phyloP scores from a whole-genome alignment of 2,888 invertebrate genomes.

The Eucera pruinosa region DNA sequence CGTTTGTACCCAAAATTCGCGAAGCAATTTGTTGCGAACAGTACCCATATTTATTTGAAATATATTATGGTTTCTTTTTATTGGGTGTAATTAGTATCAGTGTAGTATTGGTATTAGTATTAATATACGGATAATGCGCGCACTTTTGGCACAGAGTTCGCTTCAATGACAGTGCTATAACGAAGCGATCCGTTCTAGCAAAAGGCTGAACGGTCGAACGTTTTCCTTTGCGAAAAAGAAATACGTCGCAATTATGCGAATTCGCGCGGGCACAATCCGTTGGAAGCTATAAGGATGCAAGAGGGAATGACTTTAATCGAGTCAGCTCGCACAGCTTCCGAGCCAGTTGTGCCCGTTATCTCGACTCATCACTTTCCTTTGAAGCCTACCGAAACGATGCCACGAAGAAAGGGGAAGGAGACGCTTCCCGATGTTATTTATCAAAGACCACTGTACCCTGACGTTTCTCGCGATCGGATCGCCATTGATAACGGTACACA shows the following conservation, averaged over 20 bases:
- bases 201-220: too few relatives aligned
- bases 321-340: constrained; percentile 42
- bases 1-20: too few relatives aligned
- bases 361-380: constrained; percentile 70
- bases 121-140: too few relatives aligned
- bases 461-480: constrained; percentile 65
- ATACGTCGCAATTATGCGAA: not conserved
- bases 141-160: too few relatives aligned
- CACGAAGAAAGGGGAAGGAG: constrained; percentile 15
- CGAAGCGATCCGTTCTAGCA: too few relatives aligned
- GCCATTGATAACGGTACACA: constrained; percentile 70
- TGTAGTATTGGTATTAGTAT: too few relatives aligned
- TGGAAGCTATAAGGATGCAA: not conserved
- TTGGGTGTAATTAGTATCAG: too few relatives aligned
- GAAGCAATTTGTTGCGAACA: too few relatives aligned
- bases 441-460: constrained; percentile 57
- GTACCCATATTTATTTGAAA: too few relatives aligned
- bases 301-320: constrained; percentile 48
- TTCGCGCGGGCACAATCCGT: not conserved
- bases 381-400: constrained; percentile 70
- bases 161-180: too few relatives aligned
- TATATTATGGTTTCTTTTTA: too few relatives aligned
- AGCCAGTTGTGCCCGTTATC: constrained; percentile 62
- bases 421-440: constrained; percentile 62
- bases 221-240: not conserved